phyloP scores from a whole-genome alignment of 2,888 invertebrate species.

The Netelia inedita region DNA sequence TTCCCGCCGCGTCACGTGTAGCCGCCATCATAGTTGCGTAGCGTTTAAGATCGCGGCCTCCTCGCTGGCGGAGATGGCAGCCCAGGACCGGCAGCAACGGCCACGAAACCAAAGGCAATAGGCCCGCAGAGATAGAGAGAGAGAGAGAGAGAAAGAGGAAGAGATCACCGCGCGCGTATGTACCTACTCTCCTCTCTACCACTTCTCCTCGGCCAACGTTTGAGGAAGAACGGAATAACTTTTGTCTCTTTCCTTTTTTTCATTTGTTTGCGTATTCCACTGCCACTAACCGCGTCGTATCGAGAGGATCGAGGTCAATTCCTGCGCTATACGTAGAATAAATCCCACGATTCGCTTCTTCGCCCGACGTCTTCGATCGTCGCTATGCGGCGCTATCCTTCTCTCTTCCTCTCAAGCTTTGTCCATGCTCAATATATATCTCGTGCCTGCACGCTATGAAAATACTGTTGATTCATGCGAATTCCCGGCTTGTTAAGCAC shows the following conservation, averaged over 20 bases:
- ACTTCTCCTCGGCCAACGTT: conserved; percentile 47
- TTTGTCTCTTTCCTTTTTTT: conserved; percentile 53
- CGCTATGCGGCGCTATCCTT: not conserved
- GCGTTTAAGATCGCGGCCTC: conserved; percentile 72
- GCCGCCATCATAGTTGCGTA: conserved; percentile 75
- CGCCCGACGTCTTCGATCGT: conserved; percentile 8
- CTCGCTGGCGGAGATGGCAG: conserved; percentile 32
- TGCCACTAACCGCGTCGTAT: conserved; percentile 4
- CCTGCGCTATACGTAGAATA: conserved; percentile 30
- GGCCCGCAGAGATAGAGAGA: not conserved
- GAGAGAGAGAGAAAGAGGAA: conserved; percentile 13
- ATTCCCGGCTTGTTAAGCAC: conserved; percentile 1
- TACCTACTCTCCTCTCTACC: conserved; percentile 40
- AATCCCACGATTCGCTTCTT: conserved; percentile 50
- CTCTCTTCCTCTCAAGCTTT: not conserved
- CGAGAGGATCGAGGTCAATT: conserved; percentile 59
- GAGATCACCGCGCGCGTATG: conserved; percentile 29
- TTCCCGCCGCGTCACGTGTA: conserved; percentile 70
- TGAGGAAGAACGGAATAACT: conserved; percentile 58
- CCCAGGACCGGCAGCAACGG: conserved; percentile 17
- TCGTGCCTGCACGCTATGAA: conserved; percentile 2
- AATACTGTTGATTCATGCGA: conserved; percentile 25
- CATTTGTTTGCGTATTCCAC: conserved; percentile 11
- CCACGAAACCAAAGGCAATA: conserved; percentile 41
- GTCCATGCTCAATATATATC: not conserved